These are phyloP conservation scores for Dipodomys stephensi DNA, from an alignment of 2,113 vertebrate genomes.

Conservation along the genomic window DNA sequence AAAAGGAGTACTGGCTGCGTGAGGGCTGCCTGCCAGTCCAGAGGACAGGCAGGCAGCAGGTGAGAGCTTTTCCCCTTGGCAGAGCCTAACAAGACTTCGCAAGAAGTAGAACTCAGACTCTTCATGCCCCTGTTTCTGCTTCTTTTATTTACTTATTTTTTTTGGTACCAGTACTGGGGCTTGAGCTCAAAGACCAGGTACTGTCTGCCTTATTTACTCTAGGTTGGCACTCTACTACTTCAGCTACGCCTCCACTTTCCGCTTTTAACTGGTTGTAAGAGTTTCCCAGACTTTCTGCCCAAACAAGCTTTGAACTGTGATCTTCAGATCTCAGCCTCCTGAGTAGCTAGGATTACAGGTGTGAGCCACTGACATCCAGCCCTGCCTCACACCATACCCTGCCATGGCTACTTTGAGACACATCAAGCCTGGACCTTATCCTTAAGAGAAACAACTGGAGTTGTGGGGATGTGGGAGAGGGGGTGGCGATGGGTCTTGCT, in stretches of 20 bases:
- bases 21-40: slow-evolving; percentile 6
- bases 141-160: not conserved
- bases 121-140: not conserved
- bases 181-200: no score
- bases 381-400: not conserved
- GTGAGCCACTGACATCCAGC: no score
- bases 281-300: no score
- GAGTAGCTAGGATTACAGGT: no score
- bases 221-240: no score
- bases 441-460: not conserved
- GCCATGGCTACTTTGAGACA: not conserved
- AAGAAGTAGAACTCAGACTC: not conserved
- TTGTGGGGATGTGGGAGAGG: not conserved
- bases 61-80: slow-evolving; percentile 45
- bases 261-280: no score
- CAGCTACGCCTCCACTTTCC: no score
- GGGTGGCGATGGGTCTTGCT: not conserved
- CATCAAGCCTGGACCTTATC: not conserved
- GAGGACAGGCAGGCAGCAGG: slow-evolving; percentile 65
- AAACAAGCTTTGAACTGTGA: no score
- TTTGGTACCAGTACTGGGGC: no score
- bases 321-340: no score
- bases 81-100: not conserved
- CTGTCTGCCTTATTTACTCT: no score
- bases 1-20: not conserved